These are phyloP conservation scores for Trichomalopsis sarcophagae DNA, from an alignment of 1,140 invertebrate species.

Conservation along the genomic window DNA sequence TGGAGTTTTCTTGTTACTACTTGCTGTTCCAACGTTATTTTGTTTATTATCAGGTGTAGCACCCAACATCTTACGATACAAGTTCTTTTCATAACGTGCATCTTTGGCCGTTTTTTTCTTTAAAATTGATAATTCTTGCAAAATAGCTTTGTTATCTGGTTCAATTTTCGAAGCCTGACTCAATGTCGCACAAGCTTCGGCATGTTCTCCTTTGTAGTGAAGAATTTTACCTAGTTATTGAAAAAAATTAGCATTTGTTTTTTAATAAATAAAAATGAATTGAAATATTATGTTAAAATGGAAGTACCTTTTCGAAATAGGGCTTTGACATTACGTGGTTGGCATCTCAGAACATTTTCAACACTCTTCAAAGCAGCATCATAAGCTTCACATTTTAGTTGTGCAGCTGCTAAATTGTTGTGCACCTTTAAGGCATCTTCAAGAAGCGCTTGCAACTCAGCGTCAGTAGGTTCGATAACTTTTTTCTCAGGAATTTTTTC, in stretches of 20 bases:
- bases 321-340: constrained; percentile 92
- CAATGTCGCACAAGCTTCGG: constrained; percentile 77
- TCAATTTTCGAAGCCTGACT: constrained; percentile 78
- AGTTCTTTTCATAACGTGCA: constrained; percentile 76
- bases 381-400: constrained; percentile 89
- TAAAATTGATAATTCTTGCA: constrained; percentile 78
- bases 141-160: constrained; percentile 77
- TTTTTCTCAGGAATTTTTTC: constrained; percentile 52
- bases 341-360: constrained; percentile 85
- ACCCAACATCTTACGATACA: constrained; percentile 83
- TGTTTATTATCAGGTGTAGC: constrained; percentile 55
- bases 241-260: constrained; percentile 34
- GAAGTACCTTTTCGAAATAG: constrained; percentile 88
- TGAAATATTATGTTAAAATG: constrained; percentile 33
- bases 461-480: constrained; percentile 67
- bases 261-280: neutral
- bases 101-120: constrained; percentile 77
- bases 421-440: constrained; percentile 88
- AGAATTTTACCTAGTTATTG: constrained; percentile 76
- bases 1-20: constrained; percentile 51
- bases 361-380: constrained; percentile 88
- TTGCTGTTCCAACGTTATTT: constrained; percentile 50
- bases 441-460: constrained; percentile 79
- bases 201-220: constrained; percentile 77
- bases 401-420: constrained; percentile 93